Percentiles rank a stretch among this genome's conserved stretches.
Conservation (phyloP, 2,888 invertebrate species). For the Andrena chrysosceles region DNA sequence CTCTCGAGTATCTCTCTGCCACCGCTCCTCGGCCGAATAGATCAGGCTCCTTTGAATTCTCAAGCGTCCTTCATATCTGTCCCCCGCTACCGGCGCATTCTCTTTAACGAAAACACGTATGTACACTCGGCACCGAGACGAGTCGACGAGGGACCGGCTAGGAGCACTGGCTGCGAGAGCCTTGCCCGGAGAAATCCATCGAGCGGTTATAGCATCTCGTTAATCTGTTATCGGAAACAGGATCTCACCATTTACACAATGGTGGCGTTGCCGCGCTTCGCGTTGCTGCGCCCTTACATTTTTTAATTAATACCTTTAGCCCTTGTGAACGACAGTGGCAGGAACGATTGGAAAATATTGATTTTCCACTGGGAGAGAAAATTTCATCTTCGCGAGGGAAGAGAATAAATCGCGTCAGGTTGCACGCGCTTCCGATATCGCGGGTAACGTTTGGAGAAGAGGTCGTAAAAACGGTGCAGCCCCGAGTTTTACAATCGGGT, state of each 20-base stretch:
- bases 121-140: slow-evolving; percentile 18
- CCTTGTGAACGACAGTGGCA: not conserved
- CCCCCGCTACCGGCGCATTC: slow-evolving; percentile 43
- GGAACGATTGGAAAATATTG: slow-evolving; percentile 18
- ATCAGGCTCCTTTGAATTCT: slow-evolving; percentile 65
- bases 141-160: slow-evolving; percentile 31
- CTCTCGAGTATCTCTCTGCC: slow-evolving; percentile 25
- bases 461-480: not conserved
- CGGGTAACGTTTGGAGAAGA: slow-evolving; percentile 11
- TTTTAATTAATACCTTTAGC: slow-evolving; percentile 2
- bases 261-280: not conserved
- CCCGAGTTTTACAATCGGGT: slow-evolving; percentile 11
- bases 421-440: slow-evolving; percentile 16
- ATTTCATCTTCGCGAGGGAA: slow-evolving; percentile 9
- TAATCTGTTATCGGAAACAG: slow-evolving; percentile 55
- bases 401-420: slow-evolving; percentile 10
- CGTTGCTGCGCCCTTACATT: not conserved
- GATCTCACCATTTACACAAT: slow-evolving; percentile 16
- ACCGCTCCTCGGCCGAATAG: slow-evolving; percentile 31
- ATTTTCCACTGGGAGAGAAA: not conserved
- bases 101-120: slow-evolving; percentile 59
- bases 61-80: slow-evolving; percentile 63
- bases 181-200: slow-evolving; percentile 53
- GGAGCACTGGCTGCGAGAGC: not conserved
- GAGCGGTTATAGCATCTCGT: slow-evolving; percentile 49